phyloP scores from a whole-genome alignment of 2,113 vertebrate species.

The Grantiella picta region DNA sequence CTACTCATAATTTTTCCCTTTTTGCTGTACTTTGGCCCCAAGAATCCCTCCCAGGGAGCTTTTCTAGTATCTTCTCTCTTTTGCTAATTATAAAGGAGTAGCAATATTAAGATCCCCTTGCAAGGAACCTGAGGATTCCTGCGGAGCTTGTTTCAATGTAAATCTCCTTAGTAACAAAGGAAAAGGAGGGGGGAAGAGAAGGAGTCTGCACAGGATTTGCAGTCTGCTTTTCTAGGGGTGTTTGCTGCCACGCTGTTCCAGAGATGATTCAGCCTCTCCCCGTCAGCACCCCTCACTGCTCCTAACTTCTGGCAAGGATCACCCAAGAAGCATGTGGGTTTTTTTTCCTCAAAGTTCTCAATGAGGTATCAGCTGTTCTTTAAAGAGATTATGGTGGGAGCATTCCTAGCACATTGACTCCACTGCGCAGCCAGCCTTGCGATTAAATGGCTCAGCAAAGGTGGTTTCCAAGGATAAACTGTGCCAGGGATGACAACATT shows the following conservation, averaged over 20 bases:
- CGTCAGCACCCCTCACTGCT: background rate
- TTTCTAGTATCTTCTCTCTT: background rate
- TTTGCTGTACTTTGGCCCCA: background rate
- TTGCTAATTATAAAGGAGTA: background rate
- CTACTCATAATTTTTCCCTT: background rate
- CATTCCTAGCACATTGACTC: conserved; percentile 6
- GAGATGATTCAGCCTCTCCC: background rate
- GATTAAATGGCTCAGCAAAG: conserved; percentile 47
- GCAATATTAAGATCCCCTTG: conserved; percentile 6
- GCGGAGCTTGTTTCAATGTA: conserved; percentile 44
- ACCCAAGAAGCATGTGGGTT: background rate
- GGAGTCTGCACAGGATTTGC: background rate
- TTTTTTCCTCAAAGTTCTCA: background rate
- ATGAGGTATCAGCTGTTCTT: conserved; percentile 44
- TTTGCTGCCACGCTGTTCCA: background rate
- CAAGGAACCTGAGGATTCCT: conserved; percentile 46
- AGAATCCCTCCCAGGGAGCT: background rate
- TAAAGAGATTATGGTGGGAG: conserved; percentile 17
- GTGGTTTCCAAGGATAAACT: conserved; percentile 53
- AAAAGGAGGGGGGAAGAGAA: background rate
- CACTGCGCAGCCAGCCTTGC: background rate
- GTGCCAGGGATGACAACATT: conserved; percentile 38
- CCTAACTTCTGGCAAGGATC: background rate
- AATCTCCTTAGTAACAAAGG: conserved; percentile 66
- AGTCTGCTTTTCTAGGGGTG: background rate